These are phyloP conservation scores for Dryomyza anilis DNA, from an alignment of 2,888 invertebrate species.

Conservation along the genomic window DNA sequence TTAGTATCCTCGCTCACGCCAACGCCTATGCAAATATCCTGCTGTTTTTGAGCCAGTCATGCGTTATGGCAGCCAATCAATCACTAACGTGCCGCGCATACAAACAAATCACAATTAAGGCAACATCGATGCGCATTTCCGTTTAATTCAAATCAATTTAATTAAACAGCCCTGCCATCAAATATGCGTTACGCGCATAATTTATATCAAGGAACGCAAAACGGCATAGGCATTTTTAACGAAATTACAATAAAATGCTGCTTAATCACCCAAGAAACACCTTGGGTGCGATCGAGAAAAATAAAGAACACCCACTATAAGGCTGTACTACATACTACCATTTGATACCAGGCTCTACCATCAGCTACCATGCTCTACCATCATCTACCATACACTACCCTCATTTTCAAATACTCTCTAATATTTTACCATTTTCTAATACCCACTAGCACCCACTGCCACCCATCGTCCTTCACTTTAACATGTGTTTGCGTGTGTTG, in stretches of 20 bases:
- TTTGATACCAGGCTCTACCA: too few species aligned
- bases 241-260: neutral
- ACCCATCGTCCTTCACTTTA: neutral
- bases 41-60: too few species aligned
- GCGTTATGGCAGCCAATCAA: too few species aligned
- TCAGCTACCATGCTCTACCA: neutral
- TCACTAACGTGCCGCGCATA: too few species aligned
- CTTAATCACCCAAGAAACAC: conserved; percentile 14
- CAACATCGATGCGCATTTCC: too few species aligned
- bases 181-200: neutral
- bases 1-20: too few species aligned
- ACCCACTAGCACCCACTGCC: neutral
- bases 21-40: too few species aligned
- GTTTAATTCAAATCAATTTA: neutral
- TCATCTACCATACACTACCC: neutral
- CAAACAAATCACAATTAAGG: too few species aligned
- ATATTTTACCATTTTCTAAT: neutral
- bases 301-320: neutral
- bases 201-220: neutral
- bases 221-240: neutral
- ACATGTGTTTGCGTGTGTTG: neutral
- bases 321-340: neutral
- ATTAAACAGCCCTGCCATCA: neutral
- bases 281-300: neutral
- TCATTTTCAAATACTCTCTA: too few species aligned